Percentiles rank a stretch among this genome's conserved stretches.
Conservation (phyloP, 2,113 vertebrate species). For the Callionymus lyra region DNA sequence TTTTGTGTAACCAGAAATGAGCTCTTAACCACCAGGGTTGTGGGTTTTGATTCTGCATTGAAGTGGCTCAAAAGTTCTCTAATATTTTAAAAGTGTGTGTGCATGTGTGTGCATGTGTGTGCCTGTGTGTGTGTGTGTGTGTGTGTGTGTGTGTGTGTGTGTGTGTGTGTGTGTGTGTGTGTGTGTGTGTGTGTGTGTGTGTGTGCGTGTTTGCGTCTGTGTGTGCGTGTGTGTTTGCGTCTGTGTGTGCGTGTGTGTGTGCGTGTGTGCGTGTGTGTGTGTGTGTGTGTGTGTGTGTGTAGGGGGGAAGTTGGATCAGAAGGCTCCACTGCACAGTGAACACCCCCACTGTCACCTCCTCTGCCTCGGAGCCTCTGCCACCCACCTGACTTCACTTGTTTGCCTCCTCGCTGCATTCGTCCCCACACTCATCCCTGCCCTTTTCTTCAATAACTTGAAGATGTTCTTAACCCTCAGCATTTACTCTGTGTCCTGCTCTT, state of each 20-base stretch:
- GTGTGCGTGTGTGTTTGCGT: no score
- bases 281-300: slow-evolving; percentile 12
- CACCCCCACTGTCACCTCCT: slow-evolving; percentile 44
- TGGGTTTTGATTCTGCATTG: no score
- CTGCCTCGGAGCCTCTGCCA: slow-evolving; percentile 37
- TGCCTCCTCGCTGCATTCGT: background rate
- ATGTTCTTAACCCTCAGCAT: slow-evolving; percentile 5
- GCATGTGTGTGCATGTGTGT: no score
- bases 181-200: no score
- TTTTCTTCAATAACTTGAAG: slow-evolving; percentile 19
- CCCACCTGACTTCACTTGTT: slow-evolving; percentile 27
- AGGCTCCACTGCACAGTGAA: slow-evolving; percentile 45
- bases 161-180: no score
- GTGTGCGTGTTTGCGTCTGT: no score
- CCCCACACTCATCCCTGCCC: slow-evolving; percentile 10
- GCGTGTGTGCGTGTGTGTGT: no score
- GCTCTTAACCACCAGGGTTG: slow-evolving; percentile 8
- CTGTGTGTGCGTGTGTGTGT: no score
- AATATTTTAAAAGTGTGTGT: no score
- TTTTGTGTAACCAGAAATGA: background rate
- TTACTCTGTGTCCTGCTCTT: slow-evolving; percentile 4
- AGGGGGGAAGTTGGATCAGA: slow-evolving; percentile 25
- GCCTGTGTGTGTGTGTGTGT: no score
- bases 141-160: no score
- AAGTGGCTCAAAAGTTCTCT: no score